Evolutionary conservation across 2,113 vertebrate genomes (phyloP), one percentile per base, ranked within the genome.

Genomic region (Opisthocomus hoazin): DNA sequence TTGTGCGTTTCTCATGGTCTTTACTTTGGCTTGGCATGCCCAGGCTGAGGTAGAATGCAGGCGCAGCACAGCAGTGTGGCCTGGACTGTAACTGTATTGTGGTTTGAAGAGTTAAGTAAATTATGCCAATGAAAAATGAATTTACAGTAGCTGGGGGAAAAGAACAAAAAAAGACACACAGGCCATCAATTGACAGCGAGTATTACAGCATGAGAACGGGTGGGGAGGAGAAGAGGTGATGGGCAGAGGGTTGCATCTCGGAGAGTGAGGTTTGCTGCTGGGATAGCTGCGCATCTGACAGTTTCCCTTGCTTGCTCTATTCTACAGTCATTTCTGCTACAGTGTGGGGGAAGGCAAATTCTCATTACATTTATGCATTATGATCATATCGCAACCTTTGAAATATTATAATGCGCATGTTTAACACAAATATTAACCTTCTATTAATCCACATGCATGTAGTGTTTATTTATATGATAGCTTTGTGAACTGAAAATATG

Each of bases 221-320:
- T 23, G 56, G n/a, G 58, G 39, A 87, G 66, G 82, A 81, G 60
- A 32, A 27, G 51, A 56, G 80, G 63, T 14, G 10, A 3, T 14
- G 15, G 29, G 71, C 65, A 45, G 41, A 51, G 61, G 60, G 23
- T 10, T 64, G 43, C 45, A 5, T 39, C 73, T n/a, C 32, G 1
- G 79, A 48, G 41, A 73, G 84, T 64, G 93, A 92, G 41, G 32
- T 83, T 66, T 90, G 93, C 91, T 94, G 94, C 87, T 90, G 34
- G 30, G 54, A 64, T 29, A 89, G 96, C 93, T 89, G 90, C 8
- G 98, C 98, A 98, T 98, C 97, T 98, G 98, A 98, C 98, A 98
- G 98, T 98, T 98, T 98, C 98, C 98, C 97, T 97, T 96, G 95
- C 98, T 98, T 91, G 95, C 85, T 91, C 95, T 95, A 97, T 96